Conservation (phyloP, 2,113 vertebrate species). For the Oriolus oriolus region DNA sequence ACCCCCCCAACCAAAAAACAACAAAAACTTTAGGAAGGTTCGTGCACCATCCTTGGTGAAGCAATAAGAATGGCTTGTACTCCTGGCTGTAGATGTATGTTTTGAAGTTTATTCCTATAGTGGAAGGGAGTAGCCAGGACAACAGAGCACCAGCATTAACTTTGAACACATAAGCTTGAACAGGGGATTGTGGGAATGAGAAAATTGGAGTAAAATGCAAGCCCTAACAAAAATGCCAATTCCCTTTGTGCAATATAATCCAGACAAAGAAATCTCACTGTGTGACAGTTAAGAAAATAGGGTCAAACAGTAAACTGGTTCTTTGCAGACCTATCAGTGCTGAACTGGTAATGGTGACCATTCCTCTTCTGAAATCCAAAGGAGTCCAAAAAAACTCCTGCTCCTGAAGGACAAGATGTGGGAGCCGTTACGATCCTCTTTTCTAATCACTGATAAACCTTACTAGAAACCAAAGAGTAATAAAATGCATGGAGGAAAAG, state of each 20-base stretch:
- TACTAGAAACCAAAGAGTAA: neutral
- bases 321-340: neutral
- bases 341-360: neutral
- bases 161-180: neutral
- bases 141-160: neutral
- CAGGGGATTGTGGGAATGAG: neutral
- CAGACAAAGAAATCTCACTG: neutral
- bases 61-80: neutral
- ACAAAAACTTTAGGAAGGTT: neutral
- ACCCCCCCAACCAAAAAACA: too few species aligned
- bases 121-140: neutral
- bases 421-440: neutral
- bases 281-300: neutral
- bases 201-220: neutral
- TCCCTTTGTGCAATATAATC: neutral
- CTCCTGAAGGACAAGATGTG: neutral
- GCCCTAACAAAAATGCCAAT: neutral
- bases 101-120: neutral
- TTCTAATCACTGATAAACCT: neutral
- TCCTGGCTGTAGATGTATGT: neutral
- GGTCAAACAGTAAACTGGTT: neutral
- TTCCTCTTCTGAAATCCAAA: neutral
- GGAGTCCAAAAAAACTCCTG: neutral
- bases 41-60: neutral
- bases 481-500: neutral